These are phyloP conservation scores for Leptinotarsa texana DNA, from an alignment of 1,140 invertebrate species.

Conservation along the genomic window DNA sequence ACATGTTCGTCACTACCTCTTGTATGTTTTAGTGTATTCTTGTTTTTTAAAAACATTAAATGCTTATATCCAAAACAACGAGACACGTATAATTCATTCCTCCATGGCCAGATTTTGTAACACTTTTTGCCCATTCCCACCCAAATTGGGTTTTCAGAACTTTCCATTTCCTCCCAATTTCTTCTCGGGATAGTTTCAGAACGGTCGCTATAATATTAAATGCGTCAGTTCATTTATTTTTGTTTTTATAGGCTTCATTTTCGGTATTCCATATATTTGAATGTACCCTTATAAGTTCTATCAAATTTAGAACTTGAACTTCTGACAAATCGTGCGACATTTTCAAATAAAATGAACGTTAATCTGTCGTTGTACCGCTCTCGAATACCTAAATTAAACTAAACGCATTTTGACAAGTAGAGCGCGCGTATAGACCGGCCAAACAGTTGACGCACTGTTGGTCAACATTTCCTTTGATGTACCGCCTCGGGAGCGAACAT, in stretches of 20 bases:
- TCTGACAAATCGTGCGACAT: constrained; percentile 16
- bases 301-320: constrained; percentile 17
- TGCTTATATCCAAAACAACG: constrained; percentile 18
- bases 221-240: constrained; percentile 19
- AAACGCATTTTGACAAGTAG: too few species aligned
- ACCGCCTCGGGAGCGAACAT: background rate
- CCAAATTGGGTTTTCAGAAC: constrained; percentile 10
- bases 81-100: constrained; percentile 15
- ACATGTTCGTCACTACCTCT: background rate
- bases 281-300: background rate
- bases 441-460: background rate
- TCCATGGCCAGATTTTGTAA: constrained; percentile 17
- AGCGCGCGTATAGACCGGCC: too few species aligned
- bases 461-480: constrained; percentile 12
- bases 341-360: background rate
- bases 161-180: constrained; percentile 15
- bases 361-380: too few species aligned
- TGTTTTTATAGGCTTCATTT: constrained; percentile 20
- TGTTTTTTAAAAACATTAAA: constrained; percentile 22
- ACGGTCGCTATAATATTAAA: constrained; percentile 7
- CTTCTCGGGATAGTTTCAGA: constrained; percentile 12
- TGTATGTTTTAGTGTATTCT: constrained; percentile 13
- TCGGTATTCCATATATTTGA: constrained; percentile 20
- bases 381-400: too few species aligned
- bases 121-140: constrained; percentile 9